Percentiles rank a stretch among this genome's conserved stretches.
These are phyloP conservation scores for Phalacrocorax pelagicus DNA, from an alignment of 2,113 vertebrate species.

Conservation along the genomic window DNA sequence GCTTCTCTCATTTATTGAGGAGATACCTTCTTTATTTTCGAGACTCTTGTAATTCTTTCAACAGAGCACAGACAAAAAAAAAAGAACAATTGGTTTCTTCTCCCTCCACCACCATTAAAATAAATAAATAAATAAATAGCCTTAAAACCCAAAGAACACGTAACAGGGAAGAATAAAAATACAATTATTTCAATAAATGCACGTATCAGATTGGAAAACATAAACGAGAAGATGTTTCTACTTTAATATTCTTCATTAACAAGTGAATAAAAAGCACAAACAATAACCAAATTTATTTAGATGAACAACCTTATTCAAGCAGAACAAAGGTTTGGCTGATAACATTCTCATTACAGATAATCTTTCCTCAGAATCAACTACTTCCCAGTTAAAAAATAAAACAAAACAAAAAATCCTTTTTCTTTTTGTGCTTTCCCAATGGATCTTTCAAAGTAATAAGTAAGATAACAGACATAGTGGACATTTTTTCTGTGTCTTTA, in stretches of 20 bases:
- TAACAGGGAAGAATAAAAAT: not conserved
- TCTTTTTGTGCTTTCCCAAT: not conserved
- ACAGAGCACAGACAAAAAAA: not conserved
- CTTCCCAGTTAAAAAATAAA: not conserved
- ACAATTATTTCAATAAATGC: not conserved
- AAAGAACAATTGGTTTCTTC: fast-evolving
- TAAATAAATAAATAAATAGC: not conserved
- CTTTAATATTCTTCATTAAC: not conserved
- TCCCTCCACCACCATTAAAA: not conserved
- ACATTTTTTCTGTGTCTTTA: not conserved
- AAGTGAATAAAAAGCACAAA: not conserved
- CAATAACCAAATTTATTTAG: not conserved
- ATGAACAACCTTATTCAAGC: not conserved
- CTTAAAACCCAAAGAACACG: not conserved
- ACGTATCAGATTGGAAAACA: not conserved
- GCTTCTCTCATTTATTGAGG: not conserved
- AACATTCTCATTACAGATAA: not conserved
- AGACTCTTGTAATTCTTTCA: not conserved
- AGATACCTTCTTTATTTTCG: not conserved
- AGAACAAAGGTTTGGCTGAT: not conserved
- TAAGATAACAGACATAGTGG: not conserved
- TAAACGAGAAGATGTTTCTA: not conserved
- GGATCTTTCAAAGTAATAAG: not conserved
- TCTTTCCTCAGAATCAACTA: not conserved
- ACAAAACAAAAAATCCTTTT: not conserved